These are phyloP conservation scores for Stichopus horrens DNA, from an alignment of 53 echinoderm and acorn worm genomes.

Conservation along the genomic window DNA sequence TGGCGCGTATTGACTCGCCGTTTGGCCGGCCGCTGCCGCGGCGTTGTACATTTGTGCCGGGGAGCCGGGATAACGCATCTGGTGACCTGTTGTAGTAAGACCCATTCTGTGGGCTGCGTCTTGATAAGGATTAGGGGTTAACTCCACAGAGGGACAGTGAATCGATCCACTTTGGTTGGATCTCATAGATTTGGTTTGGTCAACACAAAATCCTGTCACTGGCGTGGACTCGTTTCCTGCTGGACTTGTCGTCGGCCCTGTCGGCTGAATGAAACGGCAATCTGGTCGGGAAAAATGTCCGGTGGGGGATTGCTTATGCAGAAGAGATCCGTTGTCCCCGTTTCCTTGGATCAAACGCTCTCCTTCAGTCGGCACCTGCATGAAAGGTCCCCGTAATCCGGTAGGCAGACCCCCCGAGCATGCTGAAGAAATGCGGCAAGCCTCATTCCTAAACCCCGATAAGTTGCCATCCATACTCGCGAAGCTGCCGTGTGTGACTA, in stretches of 20 bases:
- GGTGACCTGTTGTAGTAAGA: slow-evolving; percentile 55
- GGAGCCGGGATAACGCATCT: slow-evolving; percentile 66
- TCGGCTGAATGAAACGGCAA: slow-evolving; percentile 59
- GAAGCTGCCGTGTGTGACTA: slow-evolving; percentile 37
- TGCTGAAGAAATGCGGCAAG: slow-evolving; percentile 46
- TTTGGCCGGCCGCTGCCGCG: slow-evolving; percentile 54
- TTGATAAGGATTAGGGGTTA: slow-evolving; percentile 52
- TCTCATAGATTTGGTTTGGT: slow-evolving; percentile 58
- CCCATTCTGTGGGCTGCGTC: slow-evolving; percentile 61
- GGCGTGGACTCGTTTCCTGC: slow-evolving; percentile 49
- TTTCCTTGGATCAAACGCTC: slow-evolving; percentile 36
- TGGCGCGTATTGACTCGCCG: slow-evolving; percentile 51
- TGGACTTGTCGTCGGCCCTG: slow-evolving; percentile 49
- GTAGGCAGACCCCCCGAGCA: slow-evolving; percentile 39
- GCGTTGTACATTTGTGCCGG: slow-evolving; percentile 69
- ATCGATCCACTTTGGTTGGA: slow-evolving; percentile 56
- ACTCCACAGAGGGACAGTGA: slow-evolving; percentile 61
- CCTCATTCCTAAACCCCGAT: slow-evolving; percentile 46
- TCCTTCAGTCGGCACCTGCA: slow-evolving; percentile 45
- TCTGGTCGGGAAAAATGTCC: slow-evolving; percentile 57
- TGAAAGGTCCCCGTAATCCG: slow-evolving; percentile 46
- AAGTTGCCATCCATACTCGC: slow-evolving; percentile 49
- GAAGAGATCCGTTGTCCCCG: slow-evolving; percentile 43
- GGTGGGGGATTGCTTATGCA: slow-evolving; percentile 50
- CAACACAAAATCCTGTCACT: slow-evolving; percentile 45